phyloP scores from a whole-genome alignment of 1,140 invertebrate species.

The Copidosoma floridanum region DNA sequence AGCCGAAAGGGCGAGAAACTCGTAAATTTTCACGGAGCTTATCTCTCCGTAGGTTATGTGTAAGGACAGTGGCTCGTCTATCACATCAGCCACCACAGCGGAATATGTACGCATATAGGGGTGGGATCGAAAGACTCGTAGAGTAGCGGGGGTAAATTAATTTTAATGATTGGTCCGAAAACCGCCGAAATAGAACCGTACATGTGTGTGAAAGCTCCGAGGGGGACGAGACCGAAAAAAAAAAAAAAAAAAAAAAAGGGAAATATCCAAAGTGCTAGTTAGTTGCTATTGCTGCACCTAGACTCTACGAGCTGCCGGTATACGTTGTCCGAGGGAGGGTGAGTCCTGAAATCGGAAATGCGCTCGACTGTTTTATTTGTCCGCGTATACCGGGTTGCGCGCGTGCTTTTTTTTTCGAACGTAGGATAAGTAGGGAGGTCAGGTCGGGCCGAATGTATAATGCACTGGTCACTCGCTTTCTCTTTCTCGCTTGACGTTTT shows the following conservation, averaged over 20 bases:
- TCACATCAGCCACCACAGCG: too few species aligned
- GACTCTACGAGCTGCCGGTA: too few species aligned
- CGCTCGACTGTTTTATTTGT: slow-evolving; percentile 38
- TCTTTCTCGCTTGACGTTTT: slow-evolving; percentile 2
- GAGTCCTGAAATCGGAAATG: slow-evolving; percentile 42
- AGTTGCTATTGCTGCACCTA: not conserved
- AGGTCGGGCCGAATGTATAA: slow-evolving; percentile 40
- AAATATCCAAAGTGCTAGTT: slow-evolving; percentile 14
- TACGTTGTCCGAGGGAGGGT: slow-evolving; percentile 29
- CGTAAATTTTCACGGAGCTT: not conserved
- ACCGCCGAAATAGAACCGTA: slow-evolving; percentile 6
- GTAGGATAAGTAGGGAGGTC: slow-evolving; percentile 28
- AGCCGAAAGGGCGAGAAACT: too few species aligned
- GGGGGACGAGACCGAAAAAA: not conserved
- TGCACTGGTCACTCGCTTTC: slow-evolving; percentile 30
- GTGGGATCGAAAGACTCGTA: too few species aligned
- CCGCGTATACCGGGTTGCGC: slow-evolving; percentile 27
- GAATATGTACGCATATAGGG: too few species aligned
- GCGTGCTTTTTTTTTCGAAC: not conserved
- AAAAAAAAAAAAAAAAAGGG: not conserved
- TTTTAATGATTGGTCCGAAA: slow-evolving; percentile 18
- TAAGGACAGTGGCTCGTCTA: too few species aligned
- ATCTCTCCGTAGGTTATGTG: too few species aligned
- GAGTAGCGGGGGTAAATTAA: slow-evolving; percentile 1
- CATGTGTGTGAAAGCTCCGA: not conserved